These are phyloP conservation scores for Darevskia mixta DNA, from an alignment of 2,797 vertebrate species.

Conservation along the genomic window DNA sequence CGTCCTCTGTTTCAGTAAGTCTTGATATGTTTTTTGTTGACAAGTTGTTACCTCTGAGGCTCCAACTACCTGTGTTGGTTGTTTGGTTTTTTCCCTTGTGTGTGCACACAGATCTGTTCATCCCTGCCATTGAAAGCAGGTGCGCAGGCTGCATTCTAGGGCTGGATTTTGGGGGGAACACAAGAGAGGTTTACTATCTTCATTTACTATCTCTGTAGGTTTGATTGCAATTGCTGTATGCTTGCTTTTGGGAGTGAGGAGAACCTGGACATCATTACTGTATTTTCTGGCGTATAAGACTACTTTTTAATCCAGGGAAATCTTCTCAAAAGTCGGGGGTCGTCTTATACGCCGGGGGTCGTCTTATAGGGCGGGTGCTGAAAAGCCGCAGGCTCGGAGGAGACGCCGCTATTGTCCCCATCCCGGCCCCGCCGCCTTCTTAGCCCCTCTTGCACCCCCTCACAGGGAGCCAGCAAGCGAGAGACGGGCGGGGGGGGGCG, in stretches of 20 bases:
- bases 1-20: constrained; percentile 90
- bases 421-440: too few relatives aligned
- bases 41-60: background rate
- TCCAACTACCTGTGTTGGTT: background rate
- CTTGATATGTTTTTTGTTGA: background rate
- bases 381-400: too few relatives aligned
- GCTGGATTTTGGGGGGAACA: background rate
- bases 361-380: too few relatives aligned
- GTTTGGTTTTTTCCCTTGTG: background rate
- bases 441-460: too few relatives aligned
- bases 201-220: background rate
- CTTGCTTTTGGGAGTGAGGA: background rate
- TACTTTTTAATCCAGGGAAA: too few relatives aligned
- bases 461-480: too few relatives aligned
- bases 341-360: too few relatives aligned
- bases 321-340: too few relatives aligned
- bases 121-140: too few relatives aligned
- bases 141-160: background rate
- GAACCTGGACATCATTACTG: background rate
- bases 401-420: too few relatives aligned
- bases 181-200: background rate
- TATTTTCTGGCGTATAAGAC: too few relatives aligned
- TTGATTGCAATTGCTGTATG: background rate
- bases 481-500: too few relatives aligned
- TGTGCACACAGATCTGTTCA: background rate